A percentile compares a stretch with the other conserved stretches of the same genome.
These are phyloP conservation scores for Caenorhabditis sp. DNA, from an alignment of 2,888 invertebrate genomes.

Conservation along the genomic window DNA sequence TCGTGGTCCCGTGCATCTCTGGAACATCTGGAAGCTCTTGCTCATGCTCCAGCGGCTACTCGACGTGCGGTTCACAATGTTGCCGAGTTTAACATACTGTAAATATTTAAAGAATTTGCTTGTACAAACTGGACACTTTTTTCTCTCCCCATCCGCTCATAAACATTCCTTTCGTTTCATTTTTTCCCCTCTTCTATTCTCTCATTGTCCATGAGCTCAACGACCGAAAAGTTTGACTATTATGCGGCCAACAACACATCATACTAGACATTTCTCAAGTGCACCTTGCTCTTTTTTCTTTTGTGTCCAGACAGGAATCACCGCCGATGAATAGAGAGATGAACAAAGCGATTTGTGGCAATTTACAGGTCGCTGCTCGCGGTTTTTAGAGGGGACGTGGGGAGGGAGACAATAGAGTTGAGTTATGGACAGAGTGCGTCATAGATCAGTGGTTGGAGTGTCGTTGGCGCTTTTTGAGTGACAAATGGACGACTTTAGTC, in stretches of 20 bases:
- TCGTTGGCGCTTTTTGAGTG: background rate
- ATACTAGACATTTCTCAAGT: conserved; percentile 57
- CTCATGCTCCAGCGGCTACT: conserved; percentile 53
- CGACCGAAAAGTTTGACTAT: conserved; percentile 43
- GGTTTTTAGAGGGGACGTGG: conserved; percentile 21
- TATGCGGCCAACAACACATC: background rate
- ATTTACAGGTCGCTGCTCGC: conserved; percentile 33
- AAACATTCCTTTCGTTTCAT: conserved; percentile 39
- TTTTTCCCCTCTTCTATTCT: background rate
- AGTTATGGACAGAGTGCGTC: background rate
- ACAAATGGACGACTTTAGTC: background rate
- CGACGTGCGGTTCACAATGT: conserved; percentile 58
- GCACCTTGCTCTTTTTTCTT: conserved; percentile 34
- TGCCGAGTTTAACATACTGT: conserved; percentile 39
- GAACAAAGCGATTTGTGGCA: conserved; percentile 39
- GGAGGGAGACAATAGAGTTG: background rate
- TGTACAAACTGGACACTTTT: conserved; percentile 16
- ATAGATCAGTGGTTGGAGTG: background rate
- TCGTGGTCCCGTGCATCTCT: conserved; percentile 54
- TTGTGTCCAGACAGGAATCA: conserved; percentile 43
- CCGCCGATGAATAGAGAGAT: background rate
- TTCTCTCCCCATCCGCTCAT: background rate
- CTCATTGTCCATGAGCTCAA: conserved; percentile 38
- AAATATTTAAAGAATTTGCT: conserved; percentile 16
- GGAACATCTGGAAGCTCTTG: conserved; percentile 38